Evolutionary conservation across 2,113 vertebrate species (phyloP).

Genomic region (Callipepla squamata): DNA sequence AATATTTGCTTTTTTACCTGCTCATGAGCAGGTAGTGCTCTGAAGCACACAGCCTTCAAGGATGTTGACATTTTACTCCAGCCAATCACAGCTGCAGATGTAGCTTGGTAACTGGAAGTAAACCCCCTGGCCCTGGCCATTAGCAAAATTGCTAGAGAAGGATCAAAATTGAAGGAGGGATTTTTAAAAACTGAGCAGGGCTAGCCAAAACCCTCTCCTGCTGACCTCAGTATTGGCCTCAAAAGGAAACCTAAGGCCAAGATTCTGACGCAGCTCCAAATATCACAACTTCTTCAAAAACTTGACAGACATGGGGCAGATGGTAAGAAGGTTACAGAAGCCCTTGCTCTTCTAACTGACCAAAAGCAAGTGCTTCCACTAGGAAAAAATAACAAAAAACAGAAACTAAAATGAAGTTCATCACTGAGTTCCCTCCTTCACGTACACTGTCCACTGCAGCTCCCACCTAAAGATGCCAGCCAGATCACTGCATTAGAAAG

Average conservation of each 20-base stretch:
- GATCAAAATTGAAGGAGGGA: not conserved
- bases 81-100: rapidly evolving
- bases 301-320: not conserved
- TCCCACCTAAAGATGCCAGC: not conserved
- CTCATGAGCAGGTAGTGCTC: not conserved
- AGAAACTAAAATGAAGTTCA: not conserved
- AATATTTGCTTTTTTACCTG: not conserved
- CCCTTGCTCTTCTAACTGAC: not conserved
- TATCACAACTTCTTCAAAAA: not conserved
- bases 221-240: rapidly evolving
- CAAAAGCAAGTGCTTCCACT: not conserved
- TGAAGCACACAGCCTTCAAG: not conserved
- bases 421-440: not conserved
- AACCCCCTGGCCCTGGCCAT: rapidly evolving
- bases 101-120: not conserved
- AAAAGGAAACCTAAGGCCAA: not conserved
- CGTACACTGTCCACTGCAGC: not conserved
- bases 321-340: not conserved
- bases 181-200: not conserved
- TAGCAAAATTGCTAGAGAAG: not conserved
- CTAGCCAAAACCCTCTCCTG: not conserved
- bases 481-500: not conserved
- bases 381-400: not conserved
- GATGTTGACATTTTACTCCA: not conserved
- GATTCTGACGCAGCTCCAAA: not conserved